Percentiles rank a stretch among this genome's conserved stretches.
phyloP scores from a whole-genome alignment of 1,140 invertebrate genomes.

The Olivierus martensii region DNA sequence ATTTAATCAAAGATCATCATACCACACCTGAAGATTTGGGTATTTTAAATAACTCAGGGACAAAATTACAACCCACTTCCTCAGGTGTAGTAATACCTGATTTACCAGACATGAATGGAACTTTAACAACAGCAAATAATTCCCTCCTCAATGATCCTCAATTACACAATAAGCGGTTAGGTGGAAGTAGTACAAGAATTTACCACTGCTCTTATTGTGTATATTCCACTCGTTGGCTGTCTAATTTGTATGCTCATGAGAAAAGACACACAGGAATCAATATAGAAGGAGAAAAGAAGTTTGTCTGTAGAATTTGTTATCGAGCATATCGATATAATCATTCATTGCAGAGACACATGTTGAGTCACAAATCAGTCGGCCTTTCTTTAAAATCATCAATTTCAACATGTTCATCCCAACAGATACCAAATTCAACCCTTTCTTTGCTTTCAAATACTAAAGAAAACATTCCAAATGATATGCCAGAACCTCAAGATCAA shows the following conservation, averaged over 20 bases:
- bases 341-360: constrained; percentile 27
- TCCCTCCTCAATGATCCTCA: not conserved
- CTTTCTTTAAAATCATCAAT: not conserved
- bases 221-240: constrained; percentile 73
- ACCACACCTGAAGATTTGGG: constrained; percentile 23
- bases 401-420: constrained; percentile 7
- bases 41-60: constrained; percentile 1
- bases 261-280: constrained; percentile 48
- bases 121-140: not conserved
- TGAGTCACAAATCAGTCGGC: constrained; percentile 16
- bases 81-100: not conserved
- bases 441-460: not conserved
- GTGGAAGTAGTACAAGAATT: constrained; percentile 39
- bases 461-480: constrained; percentile 1
- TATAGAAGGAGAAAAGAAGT: constrained; percentile 21
- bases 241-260: constrained; percentile 81
- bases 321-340: constrained; percentile 27
- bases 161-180: constrained; percentile 3
- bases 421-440: not conserved
- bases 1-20: constrained; percentile 40
- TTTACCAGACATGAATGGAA: not conserved
- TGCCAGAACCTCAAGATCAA: not conserved
- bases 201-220: constrained; percentile 79
- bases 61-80: not conserved
- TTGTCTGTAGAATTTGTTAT: constrained; percentile 27